phyloP scores from a whole-genome alignment of 2,797 vertebrate genomes.

The Pseudopleuronectes americanus region DNA sequence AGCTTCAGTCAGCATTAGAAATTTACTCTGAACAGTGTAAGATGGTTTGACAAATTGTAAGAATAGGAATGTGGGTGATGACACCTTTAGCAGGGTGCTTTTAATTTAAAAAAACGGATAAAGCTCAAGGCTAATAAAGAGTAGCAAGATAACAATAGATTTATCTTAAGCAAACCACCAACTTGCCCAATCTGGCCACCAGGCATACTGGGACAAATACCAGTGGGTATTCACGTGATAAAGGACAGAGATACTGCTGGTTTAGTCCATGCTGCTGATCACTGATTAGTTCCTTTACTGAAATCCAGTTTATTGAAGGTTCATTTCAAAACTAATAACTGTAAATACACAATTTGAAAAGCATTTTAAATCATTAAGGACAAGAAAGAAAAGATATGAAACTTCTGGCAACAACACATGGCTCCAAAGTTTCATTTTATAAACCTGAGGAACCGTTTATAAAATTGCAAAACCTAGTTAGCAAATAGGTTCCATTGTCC shows the following conservation, averaged over 20 bases:
- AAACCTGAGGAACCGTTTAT: not conserved
- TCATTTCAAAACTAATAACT: too few relatives aligned
- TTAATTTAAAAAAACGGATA: not conserved
- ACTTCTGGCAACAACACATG: not conserved
- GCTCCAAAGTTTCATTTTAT: not conserved
- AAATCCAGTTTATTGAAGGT: not conserved
- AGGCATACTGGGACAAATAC: too few relatives aligned
- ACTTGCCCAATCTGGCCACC: not conserved
- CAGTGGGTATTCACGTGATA: not conserved
- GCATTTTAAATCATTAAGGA: too few relatives aligned
- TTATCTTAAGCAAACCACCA: not conserved
- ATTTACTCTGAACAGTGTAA: constrained; percentile 1
- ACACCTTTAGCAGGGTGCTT: too few relatives aligned
- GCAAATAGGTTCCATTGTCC: constrained; percentile 3
- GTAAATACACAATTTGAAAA: too few relatives aligned
- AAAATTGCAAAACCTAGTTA: not conserved
- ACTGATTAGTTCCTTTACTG: not conserved
- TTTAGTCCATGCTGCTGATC: not conserved
- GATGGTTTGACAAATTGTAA: constrained; percentile 11
- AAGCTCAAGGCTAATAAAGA: not conserved
- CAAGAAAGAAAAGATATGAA: not conserved
- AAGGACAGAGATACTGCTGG: not conserved
- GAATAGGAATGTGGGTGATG: too few relatives aligned
- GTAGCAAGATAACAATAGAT: not conserved
- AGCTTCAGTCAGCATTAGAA: constrained; percentile 27